phyloP scores from a whole-genome alignment of 2,113 vertebrate genomes.

The Triplophysa siluroides region DNA sequence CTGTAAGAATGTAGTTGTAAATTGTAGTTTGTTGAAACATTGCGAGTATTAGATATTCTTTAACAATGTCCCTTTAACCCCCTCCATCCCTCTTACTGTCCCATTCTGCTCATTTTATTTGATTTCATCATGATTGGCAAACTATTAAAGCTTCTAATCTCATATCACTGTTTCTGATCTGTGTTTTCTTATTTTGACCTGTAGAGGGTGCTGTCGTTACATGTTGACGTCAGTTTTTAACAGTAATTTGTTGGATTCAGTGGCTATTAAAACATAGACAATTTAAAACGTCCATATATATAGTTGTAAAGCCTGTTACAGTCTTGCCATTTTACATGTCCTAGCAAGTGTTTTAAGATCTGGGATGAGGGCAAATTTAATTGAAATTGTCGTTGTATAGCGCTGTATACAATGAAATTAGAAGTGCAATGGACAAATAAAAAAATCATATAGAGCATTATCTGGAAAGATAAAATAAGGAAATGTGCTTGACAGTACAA shows the following conservation, averaged over 20 bases:
- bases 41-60: slow-evolving; percentile 59
- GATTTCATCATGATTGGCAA: slow-evolving; percentile 56
- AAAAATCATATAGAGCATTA: too few relatives aligned
- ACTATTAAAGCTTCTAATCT: slow-evolving; percentile 56
- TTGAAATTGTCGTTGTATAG: too few relatives aligned
- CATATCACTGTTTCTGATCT: slow-evolving; percentile 5
- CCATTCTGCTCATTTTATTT: slow-evolving; percentile 51
- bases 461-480: too few relatives aligned
- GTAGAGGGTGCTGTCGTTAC: background rate
- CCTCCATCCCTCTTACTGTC: slow-evolving; percentile 12
- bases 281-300: background rate
- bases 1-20: slow-evolving; percentile 73
- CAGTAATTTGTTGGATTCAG: background rate
- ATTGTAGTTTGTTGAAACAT: slow-evolving; percentile 77
- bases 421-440: too few relatives aligned
- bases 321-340: too few relatives aligned
- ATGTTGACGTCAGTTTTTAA: too few relatives aligned
- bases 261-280: too few relatives aligned
- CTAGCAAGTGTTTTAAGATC: too few relatives aligned
- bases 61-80: slow-evolving; percentile 55
- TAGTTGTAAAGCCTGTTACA: too few relatives aligned
- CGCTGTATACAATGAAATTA: too few relatives aligned
- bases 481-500: too few relatives aligned
- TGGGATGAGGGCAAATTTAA: too few relatives aligned
- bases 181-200: background rate